Base-by-base conservation (phyloP, 2,113 vertebrate species). In the Myotis lucifugus region DNA sequence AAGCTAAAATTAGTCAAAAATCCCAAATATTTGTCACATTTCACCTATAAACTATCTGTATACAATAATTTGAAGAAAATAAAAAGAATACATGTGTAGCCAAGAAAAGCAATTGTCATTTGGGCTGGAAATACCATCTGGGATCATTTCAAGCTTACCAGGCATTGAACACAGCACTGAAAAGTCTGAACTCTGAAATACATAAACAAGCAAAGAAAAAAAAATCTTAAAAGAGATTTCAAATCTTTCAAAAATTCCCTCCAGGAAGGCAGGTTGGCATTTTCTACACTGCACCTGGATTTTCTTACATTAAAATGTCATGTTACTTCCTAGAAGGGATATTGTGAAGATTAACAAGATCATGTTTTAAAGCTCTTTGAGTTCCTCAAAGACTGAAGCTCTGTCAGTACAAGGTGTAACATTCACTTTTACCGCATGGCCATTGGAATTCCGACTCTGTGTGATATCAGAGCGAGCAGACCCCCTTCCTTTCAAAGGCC, bases 291-390 rank as follows among this genome's bases (percentile, higher is more conserved):
- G 76, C 76, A 94, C 90, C 93, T 97, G 93, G 82, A 95, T 92
- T 96, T 88, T 92, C 86, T 54, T 96, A 81, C 74, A 90, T 93
- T 92, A 95, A 93, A 95, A 92, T 95, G 74, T 86, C 94, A 94
- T 95, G 84, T 94, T 92, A 78, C 32, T 84, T 93, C 83, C 91
- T 94, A 79, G 70, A 76, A 94, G 54, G 73, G 86, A 91, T 95
- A 82, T 85, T 74, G 59, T 46, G n/a, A 96, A 95, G 92, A 90
- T 93, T 90, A 95, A 88, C 72, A 90, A 54, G 34, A 93, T 94
- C 64, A 32, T 7, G 0, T 82, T 85, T 90, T 59, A 95, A 92
- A 86, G 78, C 46, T 85, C 66, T 95, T 42, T 42, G 76, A 54
- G 37, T 40, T 94, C 8, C 56, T 96, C 54, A 18, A 34, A 88